Percentiles rank a stretch among this genome's conserved stretches.
phyloP scores from a whole-genome alignment of 1,140 invertebrate genomes.

The Bombus soroeensis region DNA sequence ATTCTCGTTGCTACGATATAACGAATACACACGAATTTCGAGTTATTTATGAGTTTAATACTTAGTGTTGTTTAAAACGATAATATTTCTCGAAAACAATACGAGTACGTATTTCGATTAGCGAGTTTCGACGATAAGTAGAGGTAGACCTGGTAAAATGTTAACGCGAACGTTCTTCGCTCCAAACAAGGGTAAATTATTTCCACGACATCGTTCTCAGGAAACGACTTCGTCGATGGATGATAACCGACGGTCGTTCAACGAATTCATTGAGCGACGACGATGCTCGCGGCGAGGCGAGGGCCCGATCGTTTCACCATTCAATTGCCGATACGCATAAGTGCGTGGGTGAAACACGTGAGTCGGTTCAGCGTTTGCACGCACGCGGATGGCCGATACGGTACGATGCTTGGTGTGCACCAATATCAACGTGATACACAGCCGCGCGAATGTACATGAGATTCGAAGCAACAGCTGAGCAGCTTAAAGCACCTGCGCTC shows the following conservation, averaged over 20 bases:
- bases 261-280: conserved; percentile 56
- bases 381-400: conserved; percentile 41
- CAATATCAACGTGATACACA: conserved; percentile 46
- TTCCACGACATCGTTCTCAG: not conserved
- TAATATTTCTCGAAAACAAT: too few species aligned
- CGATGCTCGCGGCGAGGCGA: conserved; percentile 22
- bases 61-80: too few species aligned
- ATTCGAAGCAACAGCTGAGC: conserved; percentile 80
- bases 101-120: too few species aligned
- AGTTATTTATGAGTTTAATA: too few species aligned
- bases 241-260: conserved; percentile 22
- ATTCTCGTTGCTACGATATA: too few species aligned
- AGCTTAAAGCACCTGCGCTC: conserved; percentile 79
- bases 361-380: conserved; percentile 62
- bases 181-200: not conserved
- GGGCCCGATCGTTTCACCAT: conserved; percentile 61
- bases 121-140: not conserved
- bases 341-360: conserved; percentile 63
- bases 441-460: conserved; percentile 59
- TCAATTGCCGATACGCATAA: conserved; percentile 69
- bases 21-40: too few species aligned
- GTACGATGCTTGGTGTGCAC: conserved; percentile 42
- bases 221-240: not conserved
- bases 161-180: not conserved
- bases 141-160: not conserved